A percentile compares a stretch with the other conserved stretches of the same genome.
phyloP scores from a whole-genome alignment of 2,888 invertebrate genomes.

The Dasypogon diadema region DNA sequence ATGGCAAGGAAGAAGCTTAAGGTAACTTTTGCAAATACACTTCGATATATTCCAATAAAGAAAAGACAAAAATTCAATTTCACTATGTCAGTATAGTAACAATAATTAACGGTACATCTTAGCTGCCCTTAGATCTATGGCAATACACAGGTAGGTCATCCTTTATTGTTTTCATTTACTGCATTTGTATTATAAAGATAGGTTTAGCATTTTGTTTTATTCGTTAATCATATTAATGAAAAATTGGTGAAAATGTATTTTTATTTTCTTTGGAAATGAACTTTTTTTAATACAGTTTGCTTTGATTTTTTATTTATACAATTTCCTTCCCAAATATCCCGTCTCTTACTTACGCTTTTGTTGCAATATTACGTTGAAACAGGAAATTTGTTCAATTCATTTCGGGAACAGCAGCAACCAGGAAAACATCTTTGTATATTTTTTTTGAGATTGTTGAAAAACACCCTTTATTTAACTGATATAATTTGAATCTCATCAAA shows the following conservation, averaged over 20 bases:
- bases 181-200: conserved; percentile 46
- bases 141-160: conserved; percentile 33
- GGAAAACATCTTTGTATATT: too few species aligned
- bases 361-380: too few species aligned
- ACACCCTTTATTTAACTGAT: too few species aligned
- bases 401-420: too few species aligned
- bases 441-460: too few species aligned
- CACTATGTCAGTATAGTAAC: conserved; percentile 47
- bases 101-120: conserved; percentile 45
- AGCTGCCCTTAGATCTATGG: conserved; percentile 49
- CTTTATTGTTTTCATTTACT: conserved; percentile 45
- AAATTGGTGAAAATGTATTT: conserved; percentile 50
- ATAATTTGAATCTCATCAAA: too few species aligned
- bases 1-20: conserved; percentile 31
- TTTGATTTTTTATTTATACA: conserved; percentile 38
- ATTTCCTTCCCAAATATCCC: background rate
- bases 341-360: too few species aligned
- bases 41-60: conserved; percentile 43
- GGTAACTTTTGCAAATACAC: conserved; percentile 32
- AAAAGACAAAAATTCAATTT: conserved; percentile 43
- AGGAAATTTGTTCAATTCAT: too few species aligned
- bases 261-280: conserved; percentile 49
- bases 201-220: conserved; percentile 44
- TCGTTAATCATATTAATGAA: conserved; percentile 48
- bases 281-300: conserved; percentile 48